Evolutionary conservation across 2,113 vertebrate genomes (phyloP), one percentile per base, ranked within the genome.

Genomic region (Pheucticus melanocephalus): DNA sequence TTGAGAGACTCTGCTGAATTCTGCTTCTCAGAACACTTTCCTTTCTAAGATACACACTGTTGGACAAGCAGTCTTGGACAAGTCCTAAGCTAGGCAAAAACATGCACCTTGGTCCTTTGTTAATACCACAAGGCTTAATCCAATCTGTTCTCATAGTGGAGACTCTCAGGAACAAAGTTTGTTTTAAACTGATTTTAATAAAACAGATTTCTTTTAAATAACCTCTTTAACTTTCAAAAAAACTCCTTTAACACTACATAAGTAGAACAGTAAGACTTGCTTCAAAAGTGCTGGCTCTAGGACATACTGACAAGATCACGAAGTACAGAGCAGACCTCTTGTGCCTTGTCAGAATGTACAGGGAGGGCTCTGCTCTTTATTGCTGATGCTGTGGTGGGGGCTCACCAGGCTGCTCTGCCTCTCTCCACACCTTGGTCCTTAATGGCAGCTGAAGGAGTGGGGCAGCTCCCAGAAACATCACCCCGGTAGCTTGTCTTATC

Each of bases 141-240:
- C 27, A 83, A 33, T 86, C 50, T 73, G 19, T 82, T 95, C 57
- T 92, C 72, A 60, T 50, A 95, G 88, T 48, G 33, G 63, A 90
- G 31, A 90, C 90, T 88, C 85, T 91, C 85, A 81, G 93, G 85
- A 97, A 94, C 79, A 81, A 77, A 86, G 86, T 83, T 69, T 66
- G 44, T 85, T 95, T 96, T 73, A 90, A 96, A 90, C 15, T 71
- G 48, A 76, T 90, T 96, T 96, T 95, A 97, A 94, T 96, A 94
- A 90, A 96, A 88, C 77, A 86, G 57, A 71, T 88, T 96, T 88
- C 87, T 90, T 95, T 86, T 40, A 83, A 80, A 57, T 88, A 94
- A 81, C 53, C 45, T 84, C 48, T 75, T 82, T 77, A 95, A 91
- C 72, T 92, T 88, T 84, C 86, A 0, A 48, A 82, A 95, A 78